phyloP scores from a whole-genome alignment of 2,797 vertebrate genomes.

The Oreochromis mossambicus region DNA sequence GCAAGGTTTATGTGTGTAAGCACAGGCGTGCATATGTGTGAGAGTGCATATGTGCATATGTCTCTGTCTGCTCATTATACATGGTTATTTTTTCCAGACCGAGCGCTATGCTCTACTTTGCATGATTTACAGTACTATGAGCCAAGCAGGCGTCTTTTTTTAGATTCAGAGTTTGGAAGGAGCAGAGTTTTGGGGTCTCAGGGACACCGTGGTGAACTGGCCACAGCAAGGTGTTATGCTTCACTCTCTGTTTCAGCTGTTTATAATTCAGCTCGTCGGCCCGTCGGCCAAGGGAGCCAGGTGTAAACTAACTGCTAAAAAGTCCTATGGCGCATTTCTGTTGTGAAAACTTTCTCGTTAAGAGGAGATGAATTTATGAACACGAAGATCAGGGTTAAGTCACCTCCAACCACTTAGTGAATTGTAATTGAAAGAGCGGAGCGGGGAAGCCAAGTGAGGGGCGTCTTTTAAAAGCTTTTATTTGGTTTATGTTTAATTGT shows the following conservation, averaged over 20 bases:
- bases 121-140: conserved; percentile 36
- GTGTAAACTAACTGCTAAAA: conserved; percentile 62
- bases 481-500: background rate
- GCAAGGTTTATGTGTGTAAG: conserved; percentile 21
- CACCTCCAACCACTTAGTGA: conserved; percentile 42
- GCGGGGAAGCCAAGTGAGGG: background rate
- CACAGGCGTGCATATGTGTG: conserved; percentile 17
- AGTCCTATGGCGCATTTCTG: conserved; percentile 38
- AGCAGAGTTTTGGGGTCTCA: conserved; percentile 53
- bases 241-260: conserved; percentile 20
- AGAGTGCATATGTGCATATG: conserved; percentile 50
- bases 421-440: background rate
- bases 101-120: conserved; percentile 51
- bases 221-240: conserved; percentile 19
- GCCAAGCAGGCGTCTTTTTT: conserved; percentile 34
- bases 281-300: conserved; percentile 25
- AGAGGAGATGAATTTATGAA: conserved; percentile 34
- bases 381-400: conserved; percentile 41
- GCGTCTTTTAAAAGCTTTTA: conserved; percentile 21
- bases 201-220: conserved; percentile 59
- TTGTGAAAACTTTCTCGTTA: conserved; percentile 65
- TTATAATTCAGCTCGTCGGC: conserved; percentile 21
- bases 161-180: conserved; percentile 29
- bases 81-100: conserved; percentile 56
- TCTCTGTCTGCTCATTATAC: conserved; percentile 58